Base-by-base conservation (phyloP, 2,888 invertebrate species). In the Scrobipalpa atriplicella region DNA sequence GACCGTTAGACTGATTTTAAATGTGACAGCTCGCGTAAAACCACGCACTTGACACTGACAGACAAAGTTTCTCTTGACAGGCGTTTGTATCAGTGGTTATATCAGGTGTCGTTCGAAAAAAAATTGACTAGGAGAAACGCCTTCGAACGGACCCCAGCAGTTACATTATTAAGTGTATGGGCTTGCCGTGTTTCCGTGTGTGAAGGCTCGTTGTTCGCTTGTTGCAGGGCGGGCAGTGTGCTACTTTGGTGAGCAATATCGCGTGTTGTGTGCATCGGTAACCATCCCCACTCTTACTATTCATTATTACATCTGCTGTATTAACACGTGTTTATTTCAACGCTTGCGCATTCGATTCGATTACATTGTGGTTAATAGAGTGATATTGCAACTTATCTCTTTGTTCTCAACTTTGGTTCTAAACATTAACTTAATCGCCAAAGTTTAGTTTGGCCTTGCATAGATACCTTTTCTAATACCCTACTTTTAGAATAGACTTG, bases 191-290 rank as follows among this genome's bases (percentile, higher is more conserved):
- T 58, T 29, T 36, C 81, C 79, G 81, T 90, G 58, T 58, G 58
- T 58, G 58, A 58, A 58, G 62, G 41, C 19, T 62, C 62, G 6
- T 62, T 63, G 36, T 89, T 82, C 84, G 91, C 90, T 92, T 92
- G 92, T 92, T 92, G 93, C 96, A 97, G 97, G 96, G 96, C 95
- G 96, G 96, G 95, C 96, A 96, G 96, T 97, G 97, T 95, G 96
- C 96, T 95, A 96, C 96, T 95, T 95, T 96, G 96, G 96, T 97
- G 96, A 97, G 96, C 96, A 96, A 96, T 96, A 95, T 95, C 95
- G 96, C 96, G 96, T 96, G 96, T 96, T 96, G 96, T 96, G 96
- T 96, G 96, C 96, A 96, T 96, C 97, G 97, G 96, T 97, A 97
- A 95, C 95, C 95, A 95, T 95, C 84, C 94, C 95, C 95, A 95